Evolutionary conservation across 2,888 invertebrate genomes (phyloP), one percentile per base, ranked within the genome.

Genomic region (Sphinx pinastri): DNA sequence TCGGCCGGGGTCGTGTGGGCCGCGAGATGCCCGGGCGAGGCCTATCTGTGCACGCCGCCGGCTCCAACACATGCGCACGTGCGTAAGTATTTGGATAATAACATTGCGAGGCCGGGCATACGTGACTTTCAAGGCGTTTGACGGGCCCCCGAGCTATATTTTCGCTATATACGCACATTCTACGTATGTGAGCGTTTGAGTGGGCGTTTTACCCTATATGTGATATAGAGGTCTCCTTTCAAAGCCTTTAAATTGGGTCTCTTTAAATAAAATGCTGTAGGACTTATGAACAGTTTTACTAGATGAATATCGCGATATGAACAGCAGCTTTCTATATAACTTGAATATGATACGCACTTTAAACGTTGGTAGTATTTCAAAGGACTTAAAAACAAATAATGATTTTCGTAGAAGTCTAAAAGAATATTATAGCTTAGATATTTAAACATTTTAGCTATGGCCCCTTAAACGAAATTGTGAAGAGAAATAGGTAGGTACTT

Each of bases 1-100:
- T 93, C 86, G 87, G 85, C 84, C 89, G 91, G 92, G 93, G 93
- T 92, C 92, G 93, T 91, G 90, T 92, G 90, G 92, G 93, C 92
- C 89, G 81, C 76, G 86, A 80, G 88, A 87, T 92, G 93, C 93
- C 93, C 93, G 93, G 93, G 93, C 88, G 79, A 83, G 79, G 82
- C 82, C 82, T 80, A 81, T 83, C 79, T 83, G 82, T 83, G 71
- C 81, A 82, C 81, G 77, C 79, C 81, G 79, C 76, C 76, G 19
- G 1, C 63, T 75, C 75, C 81, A 77, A 77, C 77, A 77, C 73
- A 76, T 80, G 84, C 81, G 84, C 85, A 81, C 86, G 87, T 91
- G 89, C 90, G 92, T 93, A 90, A 91, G 92, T 92, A 92, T 92
- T 86, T 85, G 76, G 92, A 92, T 92, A 92, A 92, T 93, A 93